Evolutionary conservation across 2,888 invertebrate species (phyloP).

Genomic region (Trachelus stipa): DNA sequence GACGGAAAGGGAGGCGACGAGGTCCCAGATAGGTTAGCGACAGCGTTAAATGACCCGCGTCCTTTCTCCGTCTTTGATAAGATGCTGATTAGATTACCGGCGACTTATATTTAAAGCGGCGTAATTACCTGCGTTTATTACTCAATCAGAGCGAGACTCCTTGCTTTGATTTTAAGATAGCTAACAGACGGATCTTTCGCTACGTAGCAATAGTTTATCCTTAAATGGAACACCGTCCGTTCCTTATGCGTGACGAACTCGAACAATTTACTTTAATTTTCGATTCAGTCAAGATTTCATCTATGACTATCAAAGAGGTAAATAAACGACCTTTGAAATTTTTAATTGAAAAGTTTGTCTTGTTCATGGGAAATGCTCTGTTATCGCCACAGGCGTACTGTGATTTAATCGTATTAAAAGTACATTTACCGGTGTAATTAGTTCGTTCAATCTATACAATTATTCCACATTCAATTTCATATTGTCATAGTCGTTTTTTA

Average conservation of each 20-base stretch:
- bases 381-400: background rate
- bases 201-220: background rate
- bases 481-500: background rate
- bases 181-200: background rate
- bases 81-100: conserved; percentile 26
- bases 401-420: background rate
- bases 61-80: conserved; percentile 21
- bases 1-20: conserved; percentile 17
- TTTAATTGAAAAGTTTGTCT: background rate
- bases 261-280: background rate
- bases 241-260: background rate
- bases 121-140: conserved; percentile 22
- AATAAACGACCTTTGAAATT: background rate
- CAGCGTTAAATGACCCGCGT: conserved; percentile 22
- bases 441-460: background rate
- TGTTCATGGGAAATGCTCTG: background rate
- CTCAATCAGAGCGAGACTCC: conserved; percentile 27
- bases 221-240: background rate
- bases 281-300: background rate
- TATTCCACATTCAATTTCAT: background rate
- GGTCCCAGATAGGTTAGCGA: conserved; percentile 25
- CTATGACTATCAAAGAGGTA: background rate
- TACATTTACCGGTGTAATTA: background rate
- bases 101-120: conserved; percentile 17
- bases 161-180: background rate